Evolutionary conservation across 1,140 invertebrate species (phyloP), one percentile per base, ranked within the genome.

Genomic region (Stegodyphus mimosarum): DNA sequence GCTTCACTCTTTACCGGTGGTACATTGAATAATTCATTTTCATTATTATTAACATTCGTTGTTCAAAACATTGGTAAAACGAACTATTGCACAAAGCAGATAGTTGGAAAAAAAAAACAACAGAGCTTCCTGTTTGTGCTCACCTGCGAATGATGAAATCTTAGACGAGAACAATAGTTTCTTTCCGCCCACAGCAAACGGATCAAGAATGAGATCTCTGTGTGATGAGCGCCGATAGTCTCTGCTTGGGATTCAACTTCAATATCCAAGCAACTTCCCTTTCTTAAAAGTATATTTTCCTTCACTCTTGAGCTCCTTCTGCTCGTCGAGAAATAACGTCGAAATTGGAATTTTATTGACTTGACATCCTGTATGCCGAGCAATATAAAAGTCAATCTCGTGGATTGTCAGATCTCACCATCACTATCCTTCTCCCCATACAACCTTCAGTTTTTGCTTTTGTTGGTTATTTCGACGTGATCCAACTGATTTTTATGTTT

Each of bases 371-470:
- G 71, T 83, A 33, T 74, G 63, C 60, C n/a, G 49, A 74, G 70
- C 70, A 83, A 83, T 83, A 83, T 74, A 83, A 81, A 81, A 81
- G 78, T 81, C 78, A 81, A 81, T 81, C 78, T 81, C 78, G n/a
- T 33, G 52, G 76, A 81, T 81, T 81, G 78, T 81, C 78, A 81
- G 78, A 81, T 72, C 72, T 81, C 53, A 6, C 48, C n/a, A 33
- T 52, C n/a, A 33, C 33, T 33, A 33, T 33, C 33, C 33, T 3
- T 33, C 33, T 33, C 33, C 33, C 33, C 33, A 33, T 33, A 33
- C 1, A 33, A 33, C 33, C 33, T 33, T 33, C 33, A 33, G 3
- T 33, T 33, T 33, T 33, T 33, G 1, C 33, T 33, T 33, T 33
- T 33, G 33, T 33, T 33, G 33, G 33, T 33, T 33, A 33, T 33